Conservation (phyloP, 2,888 invertebrate genomes). For the Hyposoter didymator region DNA sequence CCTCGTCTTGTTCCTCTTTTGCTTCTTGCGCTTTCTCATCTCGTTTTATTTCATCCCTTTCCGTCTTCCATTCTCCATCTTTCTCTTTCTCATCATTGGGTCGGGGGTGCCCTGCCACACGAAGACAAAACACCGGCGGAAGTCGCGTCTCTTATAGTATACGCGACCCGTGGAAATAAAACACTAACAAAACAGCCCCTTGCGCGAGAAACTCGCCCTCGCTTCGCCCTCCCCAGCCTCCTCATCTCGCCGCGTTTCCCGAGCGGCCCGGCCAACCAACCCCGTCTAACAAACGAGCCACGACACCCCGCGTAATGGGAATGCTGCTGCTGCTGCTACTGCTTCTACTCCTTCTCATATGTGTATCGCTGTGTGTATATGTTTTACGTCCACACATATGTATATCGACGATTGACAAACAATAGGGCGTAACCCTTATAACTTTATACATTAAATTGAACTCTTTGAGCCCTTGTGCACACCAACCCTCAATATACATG, state of each 20-base stretch:
- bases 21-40: slow-evolving; percentile 59
- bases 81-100: slow-evolving; percentile 60
- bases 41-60: slow-evolving; percentile 54
- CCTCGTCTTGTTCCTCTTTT: slow-evolving; percentile 54
- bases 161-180: slow-evolving; percentile 76
- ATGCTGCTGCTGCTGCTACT: slow-evolving; percentile 75
- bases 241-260: slow-evolving; percentile 59
- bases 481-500: slow-evolving; percentile 28
- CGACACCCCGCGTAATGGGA: slow-evolving; percentile 80
- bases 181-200: slow-evolving; percentile 79
- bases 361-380: slow-evolving; percentile 3
- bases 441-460: slow-evolving; percentile 6
- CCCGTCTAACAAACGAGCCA: slow-evolving; percentile 82
- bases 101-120: slow-evolving; percentile 53
- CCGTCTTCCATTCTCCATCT: slow-evolving; percentile 36
- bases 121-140: slow-evolving; percentile 76
- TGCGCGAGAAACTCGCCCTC: slow-evolving; percentile 55
- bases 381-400: neutral
- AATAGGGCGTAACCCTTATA: slow-evolving; percentile 25
- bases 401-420: slow-evolving; percentile 1
- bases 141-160: slow-evolving; percentile 62
- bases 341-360: slow-evolving; percentile 45
- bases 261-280: slow-evolving; percentile 68
- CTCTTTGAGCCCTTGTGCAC: slow-evolving; percentile 6
- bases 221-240: slow-evolving; percentile 38